These are phyloP conservation scores for Drosophila pseudotalamancana DNA, from an alignment of 2,888 invertebrate species.

Conservation along the genomic window DNA sequence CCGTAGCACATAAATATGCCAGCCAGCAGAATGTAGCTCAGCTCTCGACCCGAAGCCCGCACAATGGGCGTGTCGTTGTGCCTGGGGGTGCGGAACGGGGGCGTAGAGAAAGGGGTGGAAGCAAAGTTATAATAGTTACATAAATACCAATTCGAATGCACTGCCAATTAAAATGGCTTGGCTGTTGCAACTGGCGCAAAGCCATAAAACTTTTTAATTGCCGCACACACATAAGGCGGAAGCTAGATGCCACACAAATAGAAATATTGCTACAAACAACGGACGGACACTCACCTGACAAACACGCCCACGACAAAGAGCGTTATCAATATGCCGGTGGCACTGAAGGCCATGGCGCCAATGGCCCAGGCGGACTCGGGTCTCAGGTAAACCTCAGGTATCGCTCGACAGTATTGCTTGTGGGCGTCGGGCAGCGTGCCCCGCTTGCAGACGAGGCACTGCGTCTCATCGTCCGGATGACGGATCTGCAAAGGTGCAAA, in stretches of 20 bases:
- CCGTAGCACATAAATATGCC: slow-evolving; percentile 96
- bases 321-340: slow-evolving; percentile 93
- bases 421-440: slow-evolving; percentile 93
- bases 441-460: slow-evolving; percentile 92
- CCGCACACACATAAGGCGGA: neutral
- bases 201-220: slow-evolving; percentile 46
- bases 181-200: slow-evolving; percentile 10
- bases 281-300: slow-evolving; percentile 84
- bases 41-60: slow-evolving; percentile 95
- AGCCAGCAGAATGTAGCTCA: slow-evolving; percentile 95
- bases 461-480: slow-evolving; percentile 91
- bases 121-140: slow-evolving; percentile 4
- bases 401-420: slow-evolving; percentile 90
- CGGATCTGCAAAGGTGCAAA: slow-evolving; percentile 87
- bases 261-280: neutral
- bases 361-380: slow-evolving; percentile 96
- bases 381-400: slow-evolving; percentile 92
- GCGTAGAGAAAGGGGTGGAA: neutral
- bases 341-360: slow-evolving; percentile 95
- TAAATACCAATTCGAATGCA: neutral
- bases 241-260: neutral
- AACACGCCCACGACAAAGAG: slow-evolving; percentile 92
- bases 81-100: slow-evolving; percentile 68
- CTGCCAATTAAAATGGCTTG: slow-evolving; percentile 38
- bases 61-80: slow-evolving; percentile 98